Evolutionary conservation across 2,888 invertebrate genomes (phyloP), one percentile per base, ranked within the genome.

Genomic region (Ophion ellenae): DNA sequence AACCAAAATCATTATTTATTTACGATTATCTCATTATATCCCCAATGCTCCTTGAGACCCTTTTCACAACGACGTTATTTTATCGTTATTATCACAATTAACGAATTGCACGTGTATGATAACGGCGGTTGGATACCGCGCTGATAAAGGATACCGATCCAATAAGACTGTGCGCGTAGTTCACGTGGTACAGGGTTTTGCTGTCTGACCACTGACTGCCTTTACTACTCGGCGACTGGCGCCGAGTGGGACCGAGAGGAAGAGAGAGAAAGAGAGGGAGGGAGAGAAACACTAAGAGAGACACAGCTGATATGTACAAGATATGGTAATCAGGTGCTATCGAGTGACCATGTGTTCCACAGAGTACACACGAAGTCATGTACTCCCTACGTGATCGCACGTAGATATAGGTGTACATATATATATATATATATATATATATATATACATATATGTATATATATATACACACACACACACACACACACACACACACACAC

Each of bases 291-390:
- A 9, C 74, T 36, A 59, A 11, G 45, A 61, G 75, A 75, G 40
- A 71, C 36, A 81, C 14, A 71, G 57, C 80, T 47, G 47, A 32
- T 80, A 71, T 81, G 71, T 47, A 59, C 57, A 59, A 40, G 73
- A 63, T 63, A 84, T 77, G 84, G 81, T 77, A 84, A 84, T 84
- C 77, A 81, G 84, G 61, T 76, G 59, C 66, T 77, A 84, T 84
- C 77, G 84, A 81, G 74, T 81, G 75, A 77, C 71, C 73, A 61
- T 84, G 77, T 77, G 81, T 84, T 77, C 11, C 17, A 32, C 61
- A 20, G 14, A 28, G 45, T 73, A 66, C 61, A 81, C 64, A 36
- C 40, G 7, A 17, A 69, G 24, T 69, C 61, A 59, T 69, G 47
- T 75, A 75, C 47, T 32, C n/a, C 14, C 71, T 59, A 11, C 36